Conservation (phyloP, 2,797 vertebrate genomes). For the Cuniculus paca region DNA sequence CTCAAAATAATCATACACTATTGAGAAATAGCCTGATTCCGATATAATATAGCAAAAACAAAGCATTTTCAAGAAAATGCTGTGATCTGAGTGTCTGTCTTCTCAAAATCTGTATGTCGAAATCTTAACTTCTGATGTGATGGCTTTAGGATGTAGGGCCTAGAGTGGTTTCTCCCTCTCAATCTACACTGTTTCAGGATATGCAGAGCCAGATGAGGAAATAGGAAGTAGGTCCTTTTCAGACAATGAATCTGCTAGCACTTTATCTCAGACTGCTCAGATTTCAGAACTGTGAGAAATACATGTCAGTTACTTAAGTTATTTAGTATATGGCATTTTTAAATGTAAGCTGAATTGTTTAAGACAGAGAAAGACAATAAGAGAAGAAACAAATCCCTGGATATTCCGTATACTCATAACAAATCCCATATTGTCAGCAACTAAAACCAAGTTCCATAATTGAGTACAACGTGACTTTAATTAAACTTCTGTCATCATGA, state of each 20-base stretch:
- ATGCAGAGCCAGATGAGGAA: neutral
- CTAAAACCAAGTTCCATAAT: neutral
- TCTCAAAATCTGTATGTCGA: neutral
- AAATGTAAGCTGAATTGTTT: neutral
- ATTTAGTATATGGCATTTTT: neutral
- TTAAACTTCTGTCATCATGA: neutral
- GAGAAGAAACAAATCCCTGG: neutral
- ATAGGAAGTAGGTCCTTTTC: neutral
- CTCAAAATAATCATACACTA: neutral
- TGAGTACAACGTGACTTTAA: neutral
- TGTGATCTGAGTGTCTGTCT: neutral
- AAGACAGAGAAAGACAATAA: neutral
- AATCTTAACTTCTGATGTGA: neutral
- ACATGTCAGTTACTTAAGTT: neutral
- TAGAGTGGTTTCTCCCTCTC: neutral
- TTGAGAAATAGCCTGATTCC: neutral
- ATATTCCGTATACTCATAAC: neutral
- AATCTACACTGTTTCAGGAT: neutral
- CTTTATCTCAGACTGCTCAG: neutral
- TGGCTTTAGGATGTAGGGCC: rapidly evolving
- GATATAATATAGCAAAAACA: neutral
- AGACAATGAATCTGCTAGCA: neutral
- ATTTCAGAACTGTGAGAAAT: neutral
- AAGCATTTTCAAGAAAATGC: neutral
- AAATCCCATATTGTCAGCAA: neutral